Evolutionary conservation across 2,113 vertebrate genomes (phyloP), one percentile per base, ranked within the genome.

Genomic region (Ptilorrhoa leucosticta): DNA sequence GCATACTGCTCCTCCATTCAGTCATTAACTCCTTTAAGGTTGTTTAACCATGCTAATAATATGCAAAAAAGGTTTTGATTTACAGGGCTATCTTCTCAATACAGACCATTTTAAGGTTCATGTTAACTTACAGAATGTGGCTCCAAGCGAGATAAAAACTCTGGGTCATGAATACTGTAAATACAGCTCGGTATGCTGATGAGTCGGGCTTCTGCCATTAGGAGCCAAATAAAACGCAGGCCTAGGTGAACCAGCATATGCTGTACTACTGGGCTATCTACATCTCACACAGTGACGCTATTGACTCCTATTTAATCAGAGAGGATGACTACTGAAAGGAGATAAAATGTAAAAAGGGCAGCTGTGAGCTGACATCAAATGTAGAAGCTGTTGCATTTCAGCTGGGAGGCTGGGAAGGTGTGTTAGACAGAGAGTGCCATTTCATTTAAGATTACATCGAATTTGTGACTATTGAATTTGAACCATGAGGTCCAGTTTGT

Each of bases 71-170:
- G 17, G 5, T 60, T 91, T 80, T 89, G 84, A 94, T 77, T 95
- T 72, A 89, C 75, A 58, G 68, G 76, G 44, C 73, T 48, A 19
- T 23, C 27, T 35, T 78, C 50, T 90, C 61, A 76, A 22, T 61
- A 28, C 2, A 76, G 93, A 91, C 73, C 61, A 90, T 11, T 57
- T 82, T 76, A 45, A 91, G 82, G 89, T 89, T 96, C 72, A 88
- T 89, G 89, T 87, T 82, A 83, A 63, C 83, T 93, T 94, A 45
- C 11, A 89, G 78, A 96, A 93, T 47, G 61, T 83, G 69, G 81
- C 40, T 95, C 56, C 53, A 48, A 83, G 22, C 15, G 24, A 81
- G 53, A 58, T 87, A 95, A 94, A 88, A 90, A 64, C 48, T 88
- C 80, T 6, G 39, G 21, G 58, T 96, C 79, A 78, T 95, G 88